Evolutionary conservation across 1,140 invertebrate species (phyloP), one percentile per base, ranked within the genome.

Genomic region (Gryon sp.): DNA sequence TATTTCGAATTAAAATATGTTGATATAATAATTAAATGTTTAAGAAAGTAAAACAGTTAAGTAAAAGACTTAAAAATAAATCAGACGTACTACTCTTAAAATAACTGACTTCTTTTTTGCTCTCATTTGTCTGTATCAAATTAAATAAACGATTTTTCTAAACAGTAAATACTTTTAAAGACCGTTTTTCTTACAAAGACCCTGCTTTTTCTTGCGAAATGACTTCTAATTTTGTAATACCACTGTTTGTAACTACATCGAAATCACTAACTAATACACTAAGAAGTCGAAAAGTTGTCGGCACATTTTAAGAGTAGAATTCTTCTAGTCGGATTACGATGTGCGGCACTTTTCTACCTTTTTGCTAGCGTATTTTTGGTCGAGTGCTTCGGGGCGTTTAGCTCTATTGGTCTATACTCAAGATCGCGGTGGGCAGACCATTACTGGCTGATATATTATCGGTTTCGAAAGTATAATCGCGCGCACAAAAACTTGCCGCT

Each of bases 401-500:
- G 76, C 66, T 80, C 74, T 68, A 82, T 82, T 80, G 79, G 78
- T 69, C 72, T 73, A 45, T 73, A 66, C 74, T 62, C 69, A 66
- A 76, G 65, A 80, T 82, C 77, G 83, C 60, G 48, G 75, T 65
- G 79, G 46, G 60, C 62, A 40, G 76, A 73, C 84, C 82, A 85
- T 87, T 87, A 87, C 80, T 73, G 66, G 69, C 76, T 84, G 82
- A 87, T 87, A 84, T 85, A 86, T 87, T 86, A 86, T 83, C 83
- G 78, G 80, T 79, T 62, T 75, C 80, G 80, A 85, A 85, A 83
- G 81, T 85, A 85, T 86, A 86, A 87, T 87, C 84, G 83, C 38
- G 30, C 63, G 55, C 48, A 73, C 66, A 73, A 78, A 70, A 80
- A 83, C 72, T 62, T 22, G 45, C 60, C 45, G 69, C 59, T 74